Evolutionary conservation across 2,113 vertebrate species (phyloP).

Genomic region (Neopipo cinnamomea): DNA sequence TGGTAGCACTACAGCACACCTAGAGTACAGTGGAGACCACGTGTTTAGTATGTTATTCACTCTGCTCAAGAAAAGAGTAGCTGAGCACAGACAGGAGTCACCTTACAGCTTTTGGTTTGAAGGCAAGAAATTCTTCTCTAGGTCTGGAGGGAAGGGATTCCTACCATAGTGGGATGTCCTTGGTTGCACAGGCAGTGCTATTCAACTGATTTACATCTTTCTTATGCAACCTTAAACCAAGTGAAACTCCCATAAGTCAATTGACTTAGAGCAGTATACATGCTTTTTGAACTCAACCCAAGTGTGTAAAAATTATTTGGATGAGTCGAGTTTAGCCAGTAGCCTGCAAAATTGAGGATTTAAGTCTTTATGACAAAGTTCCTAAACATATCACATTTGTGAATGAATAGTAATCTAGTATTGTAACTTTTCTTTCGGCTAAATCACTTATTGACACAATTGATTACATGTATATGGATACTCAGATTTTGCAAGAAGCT

Average conservation of each 20-base stretch:
- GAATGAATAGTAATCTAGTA: not conserved
- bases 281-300: not conserved
- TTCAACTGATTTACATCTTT: not conserved
- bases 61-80: not conserved
- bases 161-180: rapidly evolving
- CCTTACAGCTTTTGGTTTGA: not conserved
- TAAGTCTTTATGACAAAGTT: not conserved
- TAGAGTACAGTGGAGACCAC: not conserved
- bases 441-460: not conserved
- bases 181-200: not conserved
- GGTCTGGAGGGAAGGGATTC: not conserved
- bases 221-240: not conserved
- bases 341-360: not conserved
- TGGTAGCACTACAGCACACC: not conserved
- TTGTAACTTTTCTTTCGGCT: not conserved
- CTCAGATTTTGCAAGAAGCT: not conserved
- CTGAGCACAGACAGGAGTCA: not conserved
- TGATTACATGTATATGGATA: not conserved
- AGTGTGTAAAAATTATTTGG: not conserved
- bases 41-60: not conserved
- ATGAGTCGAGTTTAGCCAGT: not conserved
- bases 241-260: not conserved
- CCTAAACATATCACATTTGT: not conserved
- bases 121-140: not conserved
- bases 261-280: not conserved